Conservation (phyloP, 2,888 invertebrate species). For the Noctua pronuba region DNA sequence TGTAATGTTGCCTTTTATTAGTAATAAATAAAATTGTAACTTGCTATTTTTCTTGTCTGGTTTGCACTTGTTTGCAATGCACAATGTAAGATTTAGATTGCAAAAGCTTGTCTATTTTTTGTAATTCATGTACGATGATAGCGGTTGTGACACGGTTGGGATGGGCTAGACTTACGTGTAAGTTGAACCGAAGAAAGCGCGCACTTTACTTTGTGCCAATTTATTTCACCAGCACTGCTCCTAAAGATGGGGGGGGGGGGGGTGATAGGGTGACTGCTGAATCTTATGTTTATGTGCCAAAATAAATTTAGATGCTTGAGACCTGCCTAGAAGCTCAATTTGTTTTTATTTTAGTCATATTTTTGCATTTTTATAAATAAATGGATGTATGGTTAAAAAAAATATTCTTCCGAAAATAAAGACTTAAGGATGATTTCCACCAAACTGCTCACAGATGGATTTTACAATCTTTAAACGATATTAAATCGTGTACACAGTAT, state of each 20-base stretch:
- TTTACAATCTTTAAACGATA: no score
- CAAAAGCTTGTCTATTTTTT: background rate
- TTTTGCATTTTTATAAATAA: background rate
- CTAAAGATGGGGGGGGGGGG: background rate
- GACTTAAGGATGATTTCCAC: no score
- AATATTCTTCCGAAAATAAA: background rate
- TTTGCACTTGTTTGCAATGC: slow-evolving; percentile 25
- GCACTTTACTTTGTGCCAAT: background rate
- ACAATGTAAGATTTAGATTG: background rate
- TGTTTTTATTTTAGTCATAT: background rate
- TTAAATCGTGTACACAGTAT: no score
- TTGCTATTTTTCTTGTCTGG: background rate
- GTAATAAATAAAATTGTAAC: background rate
- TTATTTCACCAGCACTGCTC: background rate
- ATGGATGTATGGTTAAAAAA: background rate
- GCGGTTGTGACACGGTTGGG: background rate
- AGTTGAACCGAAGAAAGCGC: background rate
- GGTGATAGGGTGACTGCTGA: background rate
- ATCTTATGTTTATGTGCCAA: slow-evolving; percentile 9
- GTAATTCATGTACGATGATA: slow-evolving; percentile 5
- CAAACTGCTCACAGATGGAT: no score
- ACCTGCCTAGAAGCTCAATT: slow-evolving; percentile 6
- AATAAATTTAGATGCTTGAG: slow-evolving; percentile 3
- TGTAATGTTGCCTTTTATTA: background rate
- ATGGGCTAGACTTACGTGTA: background rate